Conservation (phyloP, 1,140 invertebrate species). For the Palaemon carinicauda region DNA sequence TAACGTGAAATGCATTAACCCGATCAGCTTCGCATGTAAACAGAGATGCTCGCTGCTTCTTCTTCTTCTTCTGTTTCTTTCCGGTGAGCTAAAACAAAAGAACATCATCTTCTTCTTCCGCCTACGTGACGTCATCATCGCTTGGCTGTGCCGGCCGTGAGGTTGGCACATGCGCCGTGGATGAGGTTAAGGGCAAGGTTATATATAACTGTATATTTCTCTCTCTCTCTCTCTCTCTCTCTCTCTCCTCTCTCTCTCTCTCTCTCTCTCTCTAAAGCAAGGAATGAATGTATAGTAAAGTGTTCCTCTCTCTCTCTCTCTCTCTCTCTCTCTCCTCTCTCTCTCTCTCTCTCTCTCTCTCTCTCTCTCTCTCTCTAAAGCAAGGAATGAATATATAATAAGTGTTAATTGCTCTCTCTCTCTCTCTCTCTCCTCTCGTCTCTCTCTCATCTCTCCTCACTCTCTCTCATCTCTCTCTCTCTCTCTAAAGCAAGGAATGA, state of each 20-base stretch:
- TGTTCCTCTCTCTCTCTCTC: slow-evolving; percentile 7
- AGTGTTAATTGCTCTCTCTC: background rate
- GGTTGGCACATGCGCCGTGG: too few relatives aligned
- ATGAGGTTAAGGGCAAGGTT: too few relatives aligned
- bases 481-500: background rate
- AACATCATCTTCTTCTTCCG: too few relatives aligned
- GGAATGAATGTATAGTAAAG: background rate
- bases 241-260: slow-evolving; percentile 5
- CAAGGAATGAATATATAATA: too few relatives aligned
- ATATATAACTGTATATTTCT: background rate
- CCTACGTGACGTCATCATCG: too few relatives aligned
- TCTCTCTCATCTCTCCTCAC: background rate
- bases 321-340: slow-evolving; percentile 3
- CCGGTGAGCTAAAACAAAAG: too few relatives aligned
- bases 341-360: background rate
- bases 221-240: slow-evolving; percentile 5
- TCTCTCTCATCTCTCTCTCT: background rate
- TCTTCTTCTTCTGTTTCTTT: too few relatives aligned
- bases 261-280: background rate
- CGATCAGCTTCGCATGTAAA: too few relatives aligned
- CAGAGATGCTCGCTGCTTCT: too few relatives aligned
- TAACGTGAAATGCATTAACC: too few relatives aligned
- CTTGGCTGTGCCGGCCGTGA: too few relatives aligned
- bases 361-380: background rate
- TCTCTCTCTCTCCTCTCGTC: background rate